A percentile compares a stretch with the other conserved stretches of the same genome.
phyloP scores from a whole-genome alignment of 2,888 invertebrate species.

The Acanthoscelides obtectus region DNA sequence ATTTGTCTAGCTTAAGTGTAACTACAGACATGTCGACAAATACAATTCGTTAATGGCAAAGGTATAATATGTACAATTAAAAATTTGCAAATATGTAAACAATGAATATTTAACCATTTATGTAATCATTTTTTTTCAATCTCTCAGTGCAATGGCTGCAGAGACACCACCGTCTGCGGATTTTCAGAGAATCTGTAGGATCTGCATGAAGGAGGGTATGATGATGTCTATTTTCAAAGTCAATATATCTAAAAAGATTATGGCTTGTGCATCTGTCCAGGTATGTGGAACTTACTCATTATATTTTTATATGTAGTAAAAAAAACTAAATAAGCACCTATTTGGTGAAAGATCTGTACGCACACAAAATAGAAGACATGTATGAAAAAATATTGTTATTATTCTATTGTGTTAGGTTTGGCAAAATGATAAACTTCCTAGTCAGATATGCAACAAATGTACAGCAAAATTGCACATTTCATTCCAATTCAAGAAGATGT shows the following conservation, averaged over 20 bases:
- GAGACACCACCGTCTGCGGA: constrained; percentile 30
- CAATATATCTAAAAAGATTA: constrained; percentile 47
- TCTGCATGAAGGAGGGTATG: constrained; percentile 44
- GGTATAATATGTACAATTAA: too few relatives aligned
- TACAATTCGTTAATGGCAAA: too few relatives aligned
- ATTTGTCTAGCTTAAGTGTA: too few relatives aligned
- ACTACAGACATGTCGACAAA: too few relatives aligned
- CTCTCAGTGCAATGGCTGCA: not conserved
- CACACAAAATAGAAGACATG: too few relatives aligned
- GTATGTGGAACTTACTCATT: constrained; percentile 28
- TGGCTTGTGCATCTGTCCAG: constrained; percentile 48
- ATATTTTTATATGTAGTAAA: not conserved
- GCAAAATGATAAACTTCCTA: constrained; percentile 48
- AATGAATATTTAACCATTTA: too few relatives aligned
- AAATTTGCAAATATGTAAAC: too few relatives aligned
- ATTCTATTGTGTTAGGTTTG: too few relatives aligned
- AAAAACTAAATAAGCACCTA: too few relatives aligned
- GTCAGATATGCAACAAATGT: constrained; percentile 49
- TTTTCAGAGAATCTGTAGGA: constrained; percentile 45
- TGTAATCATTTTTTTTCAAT: not conserved
- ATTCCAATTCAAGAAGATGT: constrained; percentile 49
- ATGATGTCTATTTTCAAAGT: constrained; percentile 50
- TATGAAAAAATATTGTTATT: too few relatives aligned
- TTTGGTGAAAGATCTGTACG: too few relatives aligned
- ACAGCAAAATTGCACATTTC: constrained; percentile 47